phyloP scores from a whole-genome alignment of 2,888 invertebrate genomes.

The Agrotis exclamationis region DNA sequence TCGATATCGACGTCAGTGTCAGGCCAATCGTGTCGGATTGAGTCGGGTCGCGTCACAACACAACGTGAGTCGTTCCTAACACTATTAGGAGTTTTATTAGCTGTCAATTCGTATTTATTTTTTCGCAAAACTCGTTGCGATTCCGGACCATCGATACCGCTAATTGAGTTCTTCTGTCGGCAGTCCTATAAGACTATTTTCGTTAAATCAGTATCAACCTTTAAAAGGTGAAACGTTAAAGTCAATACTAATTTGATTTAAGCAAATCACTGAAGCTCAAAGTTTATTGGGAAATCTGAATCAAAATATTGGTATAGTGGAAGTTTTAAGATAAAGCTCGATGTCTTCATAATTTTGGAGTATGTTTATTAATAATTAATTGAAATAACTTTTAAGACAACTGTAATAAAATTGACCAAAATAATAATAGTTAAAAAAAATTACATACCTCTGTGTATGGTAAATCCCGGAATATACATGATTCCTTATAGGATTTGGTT shows the following conservation, averaged over 20 bases:
- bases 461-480: background rate
- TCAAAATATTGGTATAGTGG: constrained; percentile 32
- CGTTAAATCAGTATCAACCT: constrained; percentile 38
- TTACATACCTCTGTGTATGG: no score
- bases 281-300: constrained; percentile 16
- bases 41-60: constrained; percentile 79
- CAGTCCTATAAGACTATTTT: constrained; percentile 29
- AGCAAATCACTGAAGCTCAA: constrained; percentile 28
- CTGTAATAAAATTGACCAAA: background rate
- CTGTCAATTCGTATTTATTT: constrained; percentile 75
- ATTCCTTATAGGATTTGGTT: constrained; percentile 10
- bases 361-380: constrained; percentile 30
- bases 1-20: constrained; percentile 71
- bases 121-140: constrained; percentile 53
- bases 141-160: constrained; percentile 39
- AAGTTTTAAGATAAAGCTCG: constrained; percentile 15
- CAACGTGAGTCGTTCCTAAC: constrained; percentile 72
- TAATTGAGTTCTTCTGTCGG: constrained; percentile 59
- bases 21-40: constrained; percentile 75
- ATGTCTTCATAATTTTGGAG: constrained; percentile 12
- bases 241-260: constrained; percentile 44
- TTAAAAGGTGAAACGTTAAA: constrained; percentile 35
- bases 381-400: constrained; percentile 8
- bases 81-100: constrained; percentile 82
- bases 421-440: no score